A percentile compares a stretch with the other conserved stretches of the same genome.
Conservation (phyloP, 2,113 vertebrate species). For the Chiloscyllium plagiosum region DNA sequence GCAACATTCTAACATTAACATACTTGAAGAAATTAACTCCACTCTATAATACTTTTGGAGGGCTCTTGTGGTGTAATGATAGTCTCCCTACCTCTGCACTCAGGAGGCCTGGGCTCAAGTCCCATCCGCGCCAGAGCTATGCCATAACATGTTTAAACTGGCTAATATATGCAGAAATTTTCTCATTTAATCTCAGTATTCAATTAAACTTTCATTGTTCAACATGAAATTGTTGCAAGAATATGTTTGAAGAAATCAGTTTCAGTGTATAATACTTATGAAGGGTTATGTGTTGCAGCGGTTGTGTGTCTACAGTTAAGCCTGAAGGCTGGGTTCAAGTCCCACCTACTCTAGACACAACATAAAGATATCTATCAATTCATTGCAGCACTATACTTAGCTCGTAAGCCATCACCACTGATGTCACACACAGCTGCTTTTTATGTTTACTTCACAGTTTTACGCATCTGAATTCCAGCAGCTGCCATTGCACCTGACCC, state of each 20-base stretch:
- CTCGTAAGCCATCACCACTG: neutral
- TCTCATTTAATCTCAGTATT: neutral
- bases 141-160: no score
- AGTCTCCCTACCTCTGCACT: no score
- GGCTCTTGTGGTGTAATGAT: no score
- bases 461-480: neutral
- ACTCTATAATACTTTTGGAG: neutral
- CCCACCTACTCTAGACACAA: no score
- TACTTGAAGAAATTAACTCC: neutral
- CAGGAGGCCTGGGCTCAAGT: no score
- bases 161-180: no score
- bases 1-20: neutral
- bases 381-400: neutral
- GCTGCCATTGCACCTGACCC: neutral
- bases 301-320: no score
- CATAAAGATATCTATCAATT: no score
- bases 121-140: no score
- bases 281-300: no score
- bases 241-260: neutral
- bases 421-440: neutral
- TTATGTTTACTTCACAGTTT: neutral
- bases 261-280: neutral
- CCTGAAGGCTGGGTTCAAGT: no score
- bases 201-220: neutral
- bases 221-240: neutral